These are phyloP conservation scores for Bradynema listronoti DNA, from an alignment of 1,140 invertebrate genomes.

Conservation along the genomic window DNA sequence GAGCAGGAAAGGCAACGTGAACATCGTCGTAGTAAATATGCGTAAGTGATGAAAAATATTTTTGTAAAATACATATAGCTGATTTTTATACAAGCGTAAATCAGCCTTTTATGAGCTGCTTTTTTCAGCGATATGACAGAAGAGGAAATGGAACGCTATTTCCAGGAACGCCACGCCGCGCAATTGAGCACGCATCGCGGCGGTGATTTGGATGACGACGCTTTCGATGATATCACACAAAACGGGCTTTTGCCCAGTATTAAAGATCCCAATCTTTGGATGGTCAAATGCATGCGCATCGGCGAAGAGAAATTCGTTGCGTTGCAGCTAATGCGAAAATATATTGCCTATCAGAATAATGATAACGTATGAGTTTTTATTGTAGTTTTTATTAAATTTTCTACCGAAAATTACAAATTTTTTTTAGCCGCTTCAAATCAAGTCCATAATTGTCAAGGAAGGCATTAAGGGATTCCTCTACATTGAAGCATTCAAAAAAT, in stretches of 20 bases:
- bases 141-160: constrained; percentile 91
- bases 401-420: not conserved
- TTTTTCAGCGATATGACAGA: constrained; percentile 67
- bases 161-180: constrained; percentile 86
- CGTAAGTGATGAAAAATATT: constrained; percentile 23
- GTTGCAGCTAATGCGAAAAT: constrained; percentile 86
- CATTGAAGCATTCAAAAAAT: constrained; percentile 92
- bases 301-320: constrained; percentile 90
- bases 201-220: constrained; percentile 79
- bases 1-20: constrained; percentile 43
- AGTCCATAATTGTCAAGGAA: constrained; percentile 88
- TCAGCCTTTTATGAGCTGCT: too few relatives aligned
- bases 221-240: constrained; percentile 88
- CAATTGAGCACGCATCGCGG: constrained; percentile 74
- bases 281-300: constrained; percentile 90
- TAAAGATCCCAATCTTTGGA: constrained; percentile 94
- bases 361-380: constrained; percentile 63
- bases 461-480: constrained; percentile 97
- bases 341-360: constrained; percentile 76
- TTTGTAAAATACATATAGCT: not conserved
- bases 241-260: constrained; percentile 89
- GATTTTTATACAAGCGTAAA: too few relatives aligned
- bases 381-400: not conserved
- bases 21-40: constrained; percentile 45
- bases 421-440: constrained; percentile 80